Conservation (phyloP, 92 coral and sea anemone species). For the Heteractis magnifica region DNA sequence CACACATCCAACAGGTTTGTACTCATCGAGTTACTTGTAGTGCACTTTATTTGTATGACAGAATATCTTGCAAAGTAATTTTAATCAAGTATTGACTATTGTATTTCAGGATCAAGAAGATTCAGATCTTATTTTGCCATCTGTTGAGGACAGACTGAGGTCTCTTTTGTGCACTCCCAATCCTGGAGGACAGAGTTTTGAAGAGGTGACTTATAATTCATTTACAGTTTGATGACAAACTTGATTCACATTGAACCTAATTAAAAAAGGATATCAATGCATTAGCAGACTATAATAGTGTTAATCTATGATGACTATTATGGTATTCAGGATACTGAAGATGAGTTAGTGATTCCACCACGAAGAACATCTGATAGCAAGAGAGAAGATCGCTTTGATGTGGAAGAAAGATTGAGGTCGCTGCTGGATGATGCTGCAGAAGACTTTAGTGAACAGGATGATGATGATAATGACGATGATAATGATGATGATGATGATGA, state of each 20-base stretch:
- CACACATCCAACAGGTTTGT: constrained; percentile 15
- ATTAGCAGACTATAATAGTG: not conserved
- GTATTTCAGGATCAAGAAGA: constrained; percentile 17
- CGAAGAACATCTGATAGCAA: constrained; percentile 26
- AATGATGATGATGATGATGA: constrained; percentile 42
- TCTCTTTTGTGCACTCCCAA: constrained; percentile 69
- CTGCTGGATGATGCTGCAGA: constrained; percentile 67
- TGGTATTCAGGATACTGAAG: constrained; percentile 67
- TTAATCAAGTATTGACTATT: not conserved
- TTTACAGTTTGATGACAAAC: not conserved
- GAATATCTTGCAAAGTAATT: too few species aligned
- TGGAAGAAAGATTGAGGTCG: constrained; percentile 69
- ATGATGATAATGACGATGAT: constrained; percentile 45
- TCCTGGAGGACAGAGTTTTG: constrained; percentile 71
- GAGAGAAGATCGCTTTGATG: constrained; percentile 61
- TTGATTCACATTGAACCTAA: not conserved
- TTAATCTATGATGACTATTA: not conserved
- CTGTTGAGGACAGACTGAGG: constrained; percentile 81
- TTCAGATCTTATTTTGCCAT: constrained; percentile 49
- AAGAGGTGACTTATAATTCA: constrained; percentile 41
- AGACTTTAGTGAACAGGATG: constrained; percentile 45
- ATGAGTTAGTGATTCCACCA: constrained; percentile 76
- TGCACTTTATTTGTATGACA: not conserved
- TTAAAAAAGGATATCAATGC: not conserved
- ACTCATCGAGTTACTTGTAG: not conserved